Evolutionary conservation across 92 coral and sea anemone species (phyloP).

Genomic region (Desmophyllum pertusum): DNA sequence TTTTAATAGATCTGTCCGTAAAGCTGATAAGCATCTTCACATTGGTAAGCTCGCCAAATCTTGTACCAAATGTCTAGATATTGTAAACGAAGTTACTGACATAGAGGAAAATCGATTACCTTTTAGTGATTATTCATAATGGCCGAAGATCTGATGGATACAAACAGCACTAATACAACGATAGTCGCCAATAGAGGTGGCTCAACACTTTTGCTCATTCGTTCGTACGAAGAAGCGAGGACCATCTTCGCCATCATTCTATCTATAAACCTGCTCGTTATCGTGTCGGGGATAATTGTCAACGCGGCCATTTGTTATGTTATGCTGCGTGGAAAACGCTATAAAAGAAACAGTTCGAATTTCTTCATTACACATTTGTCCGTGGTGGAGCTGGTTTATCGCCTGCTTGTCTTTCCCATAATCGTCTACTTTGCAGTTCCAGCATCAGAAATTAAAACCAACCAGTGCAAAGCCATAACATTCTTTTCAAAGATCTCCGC

Average conservation of each 20-base stretch:
- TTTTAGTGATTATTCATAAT: background rate
- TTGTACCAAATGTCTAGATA: too few relatives aligned
- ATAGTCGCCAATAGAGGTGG: background rate
- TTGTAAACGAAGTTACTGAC: too few relatives aligned
- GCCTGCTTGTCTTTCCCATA: slow-evolving; percentile 30
- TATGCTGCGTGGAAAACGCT: slow-evolving; percentile 22
- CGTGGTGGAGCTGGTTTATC: slow-evolving; percentile 15
- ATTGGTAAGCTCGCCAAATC: too few relatives aligned
- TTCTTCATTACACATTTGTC: slow-evolving; percentile 35
- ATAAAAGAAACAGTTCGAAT: slow-evolving; percentile 22
- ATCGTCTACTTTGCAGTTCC: slow-evolving; percentile 7
- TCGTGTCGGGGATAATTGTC: slow-evolving; percentile 20
- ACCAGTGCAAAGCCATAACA: slow-evolving; percentile 8
- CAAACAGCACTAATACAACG: background rate
- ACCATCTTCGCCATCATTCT: background rate
- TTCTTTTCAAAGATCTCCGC: slow-evolving; percentile 12
- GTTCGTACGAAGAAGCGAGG: slow-evolving; percentile 31
- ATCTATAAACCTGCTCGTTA: background rate
- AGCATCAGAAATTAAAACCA: background rate
- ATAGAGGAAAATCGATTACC: background rate
- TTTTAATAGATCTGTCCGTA: background rate
- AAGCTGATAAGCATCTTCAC: too few relatives aligned
- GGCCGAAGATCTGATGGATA: background rate
- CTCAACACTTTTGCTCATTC: slow-evolving; percentile 18
- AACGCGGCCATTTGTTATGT: slow-evolving; percentile 22